Evolutionary conservation across 2,113 vertebrate genomes (phyloP).

Genomic region (Micromys minutus): DNA sequence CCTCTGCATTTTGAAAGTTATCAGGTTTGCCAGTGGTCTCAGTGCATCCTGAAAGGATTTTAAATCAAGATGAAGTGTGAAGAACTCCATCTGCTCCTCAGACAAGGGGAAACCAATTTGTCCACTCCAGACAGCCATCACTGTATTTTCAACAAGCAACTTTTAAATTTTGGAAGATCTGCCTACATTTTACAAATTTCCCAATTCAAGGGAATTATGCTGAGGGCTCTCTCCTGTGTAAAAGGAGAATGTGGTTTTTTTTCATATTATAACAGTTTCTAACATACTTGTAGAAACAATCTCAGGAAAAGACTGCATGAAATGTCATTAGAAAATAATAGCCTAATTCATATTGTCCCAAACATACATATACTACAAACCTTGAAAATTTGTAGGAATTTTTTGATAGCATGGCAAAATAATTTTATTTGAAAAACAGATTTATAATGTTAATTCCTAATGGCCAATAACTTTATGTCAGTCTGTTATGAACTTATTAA

Average conservation of each 20-base stretch:
- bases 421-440: neutral
- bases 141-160: neutral
- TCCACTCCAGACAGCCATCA: neutral
- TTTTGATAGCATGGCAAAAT: neutral
- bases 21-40: neutral
- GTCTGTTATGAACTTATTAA: neutral
- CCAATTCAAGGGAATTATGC: neutral
- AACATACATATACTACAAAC: neutral
- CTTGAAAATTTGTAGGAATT: neutral
- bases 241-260: neutral
- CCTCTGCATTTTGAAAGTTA: constrained; percentile 18
- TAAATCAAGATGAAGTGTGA: constrained; percentile 30
- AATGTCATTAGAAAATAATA: neutral
- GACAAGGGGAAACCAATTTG: neutral
- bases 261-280: neutral
- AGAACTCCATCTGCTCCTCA: neutral
- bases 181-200: neutral
- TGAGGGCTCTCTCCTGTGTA: neutral
- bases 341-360: neutral
- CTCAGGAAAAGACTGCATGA: neutral
- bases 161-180: neutral
- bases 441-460: neutral
- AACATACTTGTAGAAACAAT: neutral
- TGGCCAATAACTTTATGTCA: neutral
- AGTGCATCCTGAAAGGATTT: neutral